Evolutionary conservation across 2,113 vertebrate species (phyloP).

Genomic region (Zosterops borbonicus): DNA sequence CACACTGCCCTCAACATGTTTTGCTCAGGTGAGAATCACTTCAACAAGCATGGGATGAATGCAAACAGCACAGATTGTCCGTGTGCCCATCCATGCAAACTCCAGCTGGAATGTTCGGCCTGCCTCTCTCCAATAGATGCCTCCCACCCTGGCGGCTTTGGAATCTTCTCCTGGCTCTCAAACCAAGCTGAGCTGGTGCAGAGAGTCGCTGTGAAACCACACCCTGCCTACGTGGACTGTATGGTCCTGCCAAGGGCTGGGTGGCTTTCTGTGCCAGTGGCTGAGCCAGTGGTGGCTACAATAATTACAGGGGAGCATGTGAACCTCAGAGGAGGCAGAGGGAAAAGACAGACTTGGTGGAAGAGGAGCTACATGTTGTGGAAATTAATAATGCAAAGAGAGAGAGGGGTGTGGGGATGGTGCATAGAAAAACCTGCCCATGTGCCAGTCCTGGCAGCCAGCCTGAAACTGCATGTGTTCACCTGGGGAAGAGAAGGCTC

Average conservation of each 20-base stretch:
- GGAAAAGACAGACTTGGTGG: accelerated
- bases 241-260: background rate
- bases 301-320: background rate
- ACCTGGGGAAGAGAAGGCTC: accelerated
- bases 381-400: background rate
- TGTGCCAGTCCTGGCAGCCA: background rate
- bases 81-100: accelerated
- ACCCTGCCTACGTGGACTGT: accelerated
- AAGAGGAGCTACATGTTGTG: background rate
- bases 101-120: background rate
- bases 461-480: background rate
- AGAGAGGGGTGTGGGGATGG: background rate
- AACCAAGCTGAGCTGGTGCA: background rate
- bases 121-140: too few species aligned
- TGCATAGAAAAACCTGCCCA: background rate
- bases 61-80: accelerated
- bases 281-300: background rate
- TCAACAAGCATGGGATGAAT: accelerated
- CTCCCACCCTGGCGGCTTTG: background rate
- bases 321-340: background rate
- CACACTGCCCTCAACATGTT: background rate
- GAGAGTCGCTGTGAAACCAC: background rate
- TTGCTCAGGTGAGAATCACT: background rate
- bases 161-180: background rate
- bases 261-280: background rate